phyloP scores from a whole-genome alignment of 2,113 vertebrate genomes.

The Fukomys damarensis region DNA sequence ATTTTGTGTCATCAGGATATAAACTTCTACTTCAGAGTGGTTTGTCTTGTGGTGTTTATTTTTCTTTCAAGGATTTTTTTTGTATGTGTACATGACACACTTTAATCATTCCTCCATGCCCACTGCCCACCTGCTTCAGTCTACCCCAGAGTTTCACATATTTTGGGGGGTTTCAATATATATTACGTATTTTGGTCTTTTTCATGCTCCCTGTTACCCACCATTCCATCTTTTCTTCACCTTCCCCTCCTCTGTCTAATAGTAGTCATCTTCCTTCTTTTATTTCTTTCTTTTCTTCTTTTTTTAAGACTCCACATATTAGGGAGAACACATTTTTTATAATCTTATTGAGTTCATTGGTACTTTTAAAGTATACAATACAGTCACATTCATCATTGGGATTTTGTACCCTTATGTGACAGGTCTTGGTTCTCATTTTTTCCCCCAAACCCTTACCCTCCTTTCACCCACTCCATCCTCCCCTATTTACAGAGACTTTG shows the following conservation, averaged over 20 bases:
- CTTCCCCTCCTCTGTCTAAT: not conserved
- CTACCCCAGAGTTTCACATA: not conserved
- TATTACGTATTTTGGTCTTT: not conserved
- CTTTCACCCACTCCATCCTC: too few species aligned
- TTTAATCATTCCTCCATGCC: not conserved
- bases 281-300: too few species aligned
- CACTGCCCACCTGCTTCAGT: not conserved
- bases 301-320: not conserved
- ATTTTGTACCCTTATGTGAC: too few species aligned
- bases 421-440: too few species aligned
- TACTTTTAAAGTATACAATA: too few species aligned
- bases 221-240: not conserved
- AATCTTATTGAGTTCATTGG: too few species aligned
- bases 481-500: too few species aligned
- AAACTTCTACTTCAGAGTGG: not conserved
- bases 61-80: not conserved
- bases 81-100: not conserved
- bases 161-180: not conserved
- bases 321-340: too few species aligned
- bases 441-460: too few species aligned
- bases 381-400: too few species aligned
- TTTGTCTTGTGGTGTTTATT: not conserved
- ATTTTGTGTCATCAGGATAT: not conserved
- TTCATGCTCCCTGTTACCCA: not conserved
- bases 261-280: not conserved